Percentiles rank a stretch among this genome's conserved stretches.
phyloP scores from a whole-genome alignment of 2,888 invertebrate species.

The Mesodorylaimus sp. region DNA sequence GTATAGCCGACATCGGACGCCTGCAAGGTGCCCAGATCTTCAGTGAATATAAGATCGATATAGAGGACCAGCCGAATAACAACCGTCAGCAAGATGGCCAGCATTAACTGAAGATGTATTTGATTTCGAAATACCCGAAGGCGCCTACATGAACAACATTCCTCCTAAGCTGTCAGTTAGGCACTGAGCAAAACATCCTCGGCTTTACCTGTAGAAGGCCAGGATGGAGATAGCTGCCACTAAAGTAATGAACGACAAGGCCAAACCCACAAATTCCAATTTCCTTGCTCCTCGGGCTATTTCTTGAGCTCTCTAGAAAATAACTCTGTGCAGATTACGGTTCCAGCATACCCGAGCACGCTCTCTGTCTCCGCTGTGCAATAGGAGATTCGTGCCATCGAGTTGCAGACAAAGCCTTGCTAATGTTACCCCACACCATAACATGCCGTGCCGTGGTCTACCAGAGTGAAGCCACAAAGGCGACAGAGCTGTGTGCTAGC shows the following conservation, averaged over 20 bases:
- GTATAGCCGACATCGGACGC: constrained; percentile 27
- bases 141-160: constrained; percentile 26
- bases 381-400: too few relatives aligned
- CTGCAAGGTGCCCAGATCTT: constrained; percentile 22
- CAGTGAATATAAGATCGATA: constrained; percentile 33
- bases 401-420: too few relatives aligned
- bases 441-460: too few relatives aligned
- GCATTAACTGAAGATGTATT: constrained; percentile 37
- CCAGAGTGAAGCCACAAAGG: too few relatives aligned
- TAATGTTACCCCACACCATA: too few relatives aligned
- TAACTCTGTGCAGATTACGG: neutral
- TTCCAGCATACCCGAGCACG: too few relatives aligned
- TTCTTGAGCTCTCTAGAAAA: constrained; percentile 55
- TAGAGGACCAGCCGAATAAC: constrained; percentile 34
- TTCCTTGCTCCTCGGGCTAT: constrained; percentile 57
- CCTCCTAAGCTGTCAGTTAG: constrained; percentile 11
- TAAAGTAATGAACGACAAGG: constrained; percentile 54
- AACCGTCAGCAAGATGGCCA: constrained; percentile 36
- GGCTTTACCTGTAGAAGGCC: constrained; percentile 52
- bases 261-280: constrained; percentile 58
- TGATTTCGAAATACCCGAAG: constrained; percentile 36
- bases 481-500: too few relatives aligned
- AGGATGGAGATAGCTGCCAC: constrained; percentile 59
- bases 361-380: too few relatives aligned
- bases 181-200: neutral